Percentiles rank a stretch among this genome's conserved stretches.
Conservation (phyloP, 1,140 invertebrate genomes). For the Papilio xuthus region DNA sequence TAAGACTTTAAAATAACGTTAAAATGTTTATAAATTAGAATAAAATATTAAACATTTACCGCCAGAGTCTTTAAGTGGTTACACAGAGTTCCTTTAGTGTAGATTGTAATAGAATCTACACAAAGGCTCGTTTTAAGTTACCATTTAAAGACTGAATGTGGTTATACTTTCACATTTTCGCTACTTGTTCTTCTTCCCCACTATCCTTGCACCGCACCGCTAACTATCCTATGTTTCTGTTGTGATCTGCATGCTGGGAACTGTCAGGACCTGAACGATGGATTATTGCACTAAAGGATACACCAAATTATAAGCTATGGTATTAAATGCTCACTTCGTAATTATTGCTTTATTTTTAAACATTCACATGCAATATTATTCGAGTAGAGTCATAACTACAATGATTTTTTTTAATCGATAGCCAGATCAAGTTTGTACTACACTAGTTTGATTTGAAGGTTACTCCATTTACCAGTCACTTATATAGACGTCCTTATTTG, state of each 20-base stretch:
- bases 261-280: constrained; percentile 76
- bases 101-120: not conserved
- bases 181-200: not conserved
- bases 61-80: not conserved
- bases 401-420: not conserved
- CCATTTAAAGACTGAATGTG: not conserved
- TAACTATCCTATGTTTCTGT: constrained; percentile 65
- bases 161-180: not conserved
- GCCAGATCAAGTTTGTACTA: not conserved
- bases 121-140: not conserved
- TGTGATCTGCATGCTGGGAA: constrained; percentile 76
- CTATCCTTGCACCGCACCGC: constrained; percentile 56
- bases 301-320: constrained; percentile 42
- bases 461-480: too few relatives aligned
- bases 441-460: not conserved
- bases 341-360: not conserved
- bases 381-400: too few relatives aligned
- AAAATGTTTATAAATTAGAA: not conserved
- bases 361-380: not conserved
- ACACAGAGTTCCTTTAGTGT: not conserved
- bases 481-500: too few relatives aligned
- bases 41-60: not conserved
- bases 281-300: constrained; percentile 69
- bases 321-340: constrained; percentile 37
- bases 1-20: constrained; percentile 8